Evolutionary conservation across 2,113 vertebrate genomes (phyloP), one percentile per base, ranked within the genome.

Genomic region (Sebastes fasciatus): DNA sequence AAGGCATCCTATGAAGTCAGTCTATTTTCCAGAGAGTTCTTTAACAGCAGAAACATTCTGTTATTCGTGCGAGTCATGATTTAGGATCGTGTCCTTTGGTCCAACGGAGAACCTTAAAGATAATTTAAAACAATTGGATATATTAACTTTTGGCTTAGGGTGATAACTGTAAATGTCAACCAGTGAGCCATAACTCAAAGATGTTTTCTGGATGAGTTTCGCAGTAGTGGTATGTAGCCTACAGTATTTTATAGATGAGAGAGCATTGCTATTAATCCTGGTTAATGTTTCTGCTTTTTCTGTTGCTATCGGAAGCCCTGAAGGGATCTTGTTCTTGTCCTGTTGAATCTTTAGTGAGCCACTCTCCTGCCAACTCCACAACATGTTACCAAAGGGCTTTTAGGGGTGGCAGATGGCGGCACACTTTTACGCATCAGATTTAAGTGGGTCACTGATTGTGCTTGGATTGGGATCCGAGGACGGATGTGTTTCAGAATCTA

Each of bases 121-220:
- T 93, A 42, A 90, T 89, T 91, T 88, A 82, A 89, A 93, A 85
- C 86, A 92, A 92, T 86, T 92, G 86, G 87, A 88, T 81, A 77
- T 81, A 83, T 82, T 82, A 80, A 85, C 61, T 84, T 85, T 78
- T 92, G 88, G 89, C 86, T 88, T 8, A 1, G 40, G 66, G 78
- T 70, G 46, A 71, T 66, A 67, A 86, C 70, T 72, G 64, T 89
- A 78, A 88, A 92, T 81, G 63, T 87, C 75, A 55, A 63, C 63
- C 57, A 45, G 78, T 71, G 48, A 81, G 76, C 66, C 74, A 69
- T 93, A 89, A 91, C 70, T 94, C 74, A 83, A 14, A 75, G 51
- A 79, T 65, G 40, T 84, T 84, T 82, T 85, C 63, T 92, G 88
- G 82, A 90, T 77, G 54, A 68, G 78, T 57, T 84, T 83, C 69